A percentile compares a stretch with the other conserved stretches of the same genome.
Conservation (phyloP, 2,888 invertebrate genomes). For the Myopa tessellatipennis region DNA sequence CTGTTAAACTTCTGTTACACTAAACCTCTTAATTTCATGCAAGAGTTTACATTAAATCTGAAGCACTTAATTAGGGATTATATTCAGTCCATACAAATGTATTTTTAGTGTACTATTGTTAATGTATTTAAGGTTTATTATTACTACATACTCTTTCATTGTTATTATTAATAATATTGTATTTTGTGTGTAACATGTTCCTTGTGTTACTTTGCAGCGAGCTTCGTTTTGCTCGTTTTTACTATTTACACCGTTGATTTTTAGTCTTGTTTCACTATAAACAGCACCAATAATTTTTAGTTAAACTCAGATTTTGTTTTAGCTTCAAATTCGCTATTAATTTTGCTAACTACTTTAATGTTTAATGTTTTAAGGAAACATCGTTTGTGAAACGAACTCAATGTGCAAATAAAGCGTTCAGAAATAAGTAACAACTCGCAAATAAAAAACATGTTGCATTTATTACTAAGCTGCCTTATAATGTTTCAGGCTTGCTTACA, state of each 20-base stretch:
- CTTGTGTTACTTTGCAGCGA: too few relatives aligned
- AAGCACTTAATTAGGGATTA: not conserved
- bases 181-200: too few relatives aligned
- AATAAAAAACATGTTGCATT: too few relatives aligned
- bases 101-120: not conserved
- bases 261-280: slow-evolving; percentile 17
- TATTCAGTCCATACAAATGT: slow-evolving; percentile 1
- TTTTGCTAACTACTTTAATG: slow-evolving; percentile 22
- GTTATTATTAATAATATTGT: too few relatives aligned
- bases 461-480: too few relatives aligned
- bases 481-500: too few relatives aligned
- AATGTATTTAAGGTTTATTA: not conserved
- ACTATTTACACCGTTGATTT: not conserved
- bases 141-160: too few relatives aligned
- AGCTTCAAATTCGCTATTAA: slow-evolving; percentile 26
- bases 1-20: not conserved
- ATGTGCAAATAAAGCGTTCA: too few relatives aligned
- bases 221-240: not conserved
- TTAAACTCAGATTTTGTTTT: slow-evolving; percentile 24
- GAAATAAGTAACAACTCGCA: too few relatives aligned
- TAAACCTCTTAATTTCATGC: too few relatives aligned
- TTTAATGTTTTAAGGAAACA: not conserved
- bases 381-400: too few relatives aligned
- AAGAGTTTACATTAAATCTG: not conserved
- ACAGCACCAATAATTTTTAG: slow-evolving; percentile 37